phyloP scores from a whole-genome alignment of 2,113 vertebrate genomes.

The Corythaixoides concolor region DNA sequence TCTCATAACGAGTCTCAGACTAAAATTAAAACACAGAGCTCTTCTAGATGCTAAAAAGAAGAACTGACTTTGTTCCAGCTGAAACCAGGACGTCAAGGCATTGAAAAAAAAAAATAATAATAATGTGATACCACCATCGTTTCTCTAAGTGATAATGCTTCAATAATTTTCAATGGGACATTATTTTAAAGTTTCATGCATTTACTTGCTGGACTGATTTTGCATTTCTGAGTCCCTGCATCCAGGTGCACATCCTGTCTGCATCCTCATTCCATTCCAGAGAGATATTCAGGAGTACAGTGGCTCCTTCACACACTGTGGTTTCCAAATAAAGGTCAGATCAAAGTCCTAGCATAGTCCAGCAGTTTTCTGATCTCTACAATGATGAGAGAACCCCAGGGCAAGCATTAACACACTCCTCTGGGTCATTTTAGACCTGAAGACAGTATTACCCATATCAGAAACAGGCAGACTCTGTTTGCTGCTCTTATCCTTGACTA shows the following conservation, averaged over 20 bases:
- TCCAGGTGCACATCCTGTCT: background rate
- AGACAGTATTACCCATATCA: background rate
- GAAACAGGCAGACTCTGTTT: background rate
- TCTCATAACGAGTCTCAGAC: too few relatives aligned
- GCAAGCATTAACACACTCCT: background rate
- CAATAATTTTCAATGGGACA: background rate
- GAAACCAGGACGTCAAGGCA: too few relatives aligned
- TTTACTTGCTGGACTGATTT: background rate
- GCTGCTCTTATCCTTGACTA: background rate
- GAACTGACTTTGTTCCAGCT: too few relatives aligned
- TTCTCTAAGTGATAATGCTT: background rate
- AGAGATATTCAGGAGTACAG: background rate
- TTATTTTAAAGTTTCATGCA: background rate
- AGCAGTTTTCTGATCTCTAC: background rate
- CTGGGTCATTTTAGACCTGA: background rate
- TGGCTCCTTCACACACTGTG: background rate
- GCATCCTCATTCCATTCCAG: background rate
- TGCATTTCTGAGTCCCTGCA: background rate
- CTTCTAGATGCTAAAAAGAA: too few relatives aligned
- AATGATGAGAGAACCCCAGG: background rate
- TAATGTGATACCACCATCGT: too few relatives aligned
- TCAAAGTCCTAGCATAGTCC: background rate
- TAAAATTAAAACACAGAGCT: too few relatives aligned
- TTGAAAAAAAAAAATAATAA: too few relatives aligned
- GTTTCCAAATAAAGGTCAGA: background rate